Conservation (phyloP, 2,113 vertebrate species). For the Galbula dea region DNA sequence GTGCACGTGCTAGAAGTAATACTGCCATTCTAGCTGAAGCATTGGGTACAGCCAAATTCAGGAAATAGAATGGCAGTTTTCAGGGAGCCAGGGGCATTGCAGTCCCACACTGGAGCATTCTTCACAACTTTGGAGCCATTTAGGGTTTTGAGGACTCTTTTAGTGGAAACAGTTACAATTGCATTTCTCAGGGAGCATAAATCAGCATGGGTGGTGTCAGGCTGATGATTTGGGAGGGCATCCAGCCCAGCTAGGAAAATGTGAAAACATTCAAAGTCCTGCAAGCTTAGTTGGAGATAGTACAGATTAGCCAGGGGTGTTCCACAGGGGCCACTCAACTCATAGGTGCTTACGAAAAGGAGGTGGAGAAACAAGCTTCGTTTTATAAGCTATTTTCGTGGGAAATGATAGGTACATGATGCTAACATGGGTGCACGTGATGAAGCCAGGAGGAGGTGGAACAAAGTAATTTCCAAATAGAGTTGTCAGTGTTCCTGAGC, state of each 20-base stretch:
- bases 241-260: not conserved
- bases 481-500: not conserved
- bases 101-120: not conserved
- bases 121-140: not conserved
- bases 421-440: not conserved
- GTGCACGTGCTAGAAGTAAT: not conserved
- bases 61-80: not conserved
- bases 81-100: not conserved
- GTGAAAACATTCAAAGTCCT: not conserved
- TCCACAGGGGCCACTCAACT: fast-evolving
- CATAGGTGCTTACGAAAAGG: not conserved
- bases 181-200: conserved; percentile 1
- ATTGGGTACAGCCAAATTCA: not conserved
- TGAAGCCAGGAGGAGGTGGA: not conserved
- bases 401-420: not conserved
- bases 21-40: not conserved
- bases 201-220: not conserved
- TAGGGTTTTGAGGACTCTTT: not conserved
- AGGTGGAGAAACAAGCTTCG: not conserved
- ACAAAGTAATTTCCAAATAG: not conserved
- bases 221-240: not conserved
- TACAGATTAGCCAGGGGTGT: not conserved
- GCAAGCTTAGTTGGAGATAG: not conserved
- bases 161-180: not conserved
- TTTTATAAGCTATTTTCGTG: not conserved